phyloP scores from a whole-genome alignment of 2,888 invertebrate species.

The Tridacna gigas region DNA sequence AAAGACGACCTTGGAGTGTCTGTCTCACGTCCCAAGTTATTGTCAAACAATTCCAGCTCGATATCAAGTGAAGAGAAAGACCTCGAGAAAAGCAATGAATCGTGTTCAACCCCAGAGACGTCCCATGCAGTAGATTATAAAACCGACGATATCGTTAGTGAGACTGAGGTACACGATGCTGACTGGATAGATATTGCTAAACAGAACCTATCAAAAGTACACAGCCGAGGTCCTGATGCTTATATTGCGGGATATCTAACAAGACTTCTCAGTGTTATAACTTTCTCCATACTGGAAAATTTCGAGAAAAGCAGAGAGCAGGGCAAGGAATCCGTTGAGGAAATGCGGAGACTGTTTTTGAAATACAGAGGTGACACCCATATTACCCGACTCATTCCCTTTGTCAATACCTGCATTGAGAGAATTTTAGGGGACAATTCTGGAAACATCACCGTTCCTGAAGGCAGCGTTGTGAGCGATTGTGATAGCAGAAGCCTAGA shows the following conservation, averaged over 20 bases:
- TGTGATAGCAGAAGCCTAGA: neutral
- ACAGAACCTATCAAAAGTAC: neutral
- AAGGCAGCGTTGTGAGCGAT: neutral
- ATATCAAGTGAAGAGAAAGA: too few species aligned
- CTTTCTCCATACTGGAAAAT: conserved; percentile 16
- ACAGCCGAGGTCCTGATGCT: conserved; percentile 7
- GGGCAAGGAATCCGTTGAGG: conserved; percentile 1
- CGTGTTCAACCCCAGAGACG: too few species aligned
- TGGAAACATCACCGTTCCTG: neutral
- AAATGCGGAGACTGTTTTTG: neutral
- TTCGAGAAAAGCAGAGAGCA: neutral
- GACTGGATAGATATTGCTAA: neutral
- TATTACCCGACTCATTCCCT: conserved; percentile 6
- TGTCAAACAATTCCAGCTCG: too few species aligned
- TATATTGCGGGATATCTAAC: conserved; percentile 23
- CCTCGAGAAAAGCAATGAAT: too few species aligned
- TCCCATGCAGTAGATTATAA: too few species aligned
- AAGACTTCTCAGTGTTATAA: conserved; percentile 12
- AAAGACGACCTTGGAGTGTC: neutral
- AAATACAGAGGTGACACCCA: conserved; percentile 11
- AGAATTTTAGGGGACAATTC: neutral
- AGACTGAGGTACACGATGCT: too few species aligned
- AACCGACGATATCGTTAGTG: too few species aligned
- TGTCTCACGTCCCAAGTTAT: too few species aligned
- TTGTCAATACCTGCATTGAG: neutral